phyloP scores from a whole-genome alignment of 2,113 vertebrate genomes.

The Apistogramma diplotaenia region DNA sequence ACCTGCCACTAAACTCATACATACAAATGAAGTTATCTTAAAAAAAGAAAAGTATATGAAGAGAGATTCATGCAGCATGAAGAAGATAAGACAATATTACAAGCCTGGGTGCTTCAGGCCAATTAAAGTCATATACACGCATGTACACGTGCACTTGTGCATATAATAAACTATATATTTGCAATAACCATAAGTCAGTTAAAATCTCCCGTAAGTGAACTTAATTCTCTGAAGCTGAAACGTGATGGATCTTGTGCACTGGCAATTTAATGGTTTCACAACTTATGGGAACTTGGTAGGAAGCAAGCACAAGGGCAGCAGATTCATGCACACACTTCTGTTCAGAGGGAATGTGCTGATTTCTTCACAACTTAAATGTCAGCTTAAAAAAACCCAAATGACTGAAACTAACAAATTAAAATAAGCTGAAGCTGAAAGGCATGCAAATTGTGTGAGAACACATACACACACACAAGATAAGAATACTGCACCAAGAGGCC shows the following conservation, averaged over 20 bases:
- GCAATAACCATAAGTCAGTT: conserved; percentile 24
- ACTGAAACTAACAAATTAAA: conserved; percentile 8
- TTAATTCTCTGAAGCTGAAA: conserved; percentile 5
- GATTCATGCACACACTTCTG: not conserved
- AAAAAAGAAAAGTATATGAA: not conserved
- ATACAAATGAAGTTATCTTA: conserved; percentile 65
- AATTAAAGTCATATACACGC: conserved; percentile 16
- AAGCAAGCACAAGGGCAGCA: not conserved
- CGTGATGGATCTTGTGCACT: not conserved
- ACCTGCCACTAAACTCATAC: conserved; percentile 66
- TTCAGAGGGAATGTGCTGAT: not conserved
- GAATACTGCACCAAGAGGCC: conserved; percentile 17
- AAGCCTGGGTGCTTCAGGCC: conserved; percentile 6
- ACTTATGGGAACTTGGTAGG: not conserved
- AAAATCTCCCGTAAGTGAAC: conserved; percentile 5
- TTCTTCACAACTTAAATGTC: not conserved
- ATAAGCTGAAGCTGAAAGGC: conserved; percentile 20
- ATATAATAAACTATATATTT: not conserved
- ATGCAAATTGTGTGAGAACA: not conserved
- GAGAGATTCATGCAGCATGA: conserved; percentile 39
- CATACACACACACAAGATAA: conserved; percentile 3
- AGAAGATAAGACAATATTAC: conserved; percentile 39
- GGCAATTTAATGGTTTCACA: conserved; percentile 4
- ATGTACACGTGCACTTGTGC: not conserved
- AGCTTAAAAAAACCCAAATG: conserved; percentile 15